Conservation (phyloP, 2,113 vertebrate species). For the Xenotilapia longispinis region DNA sequence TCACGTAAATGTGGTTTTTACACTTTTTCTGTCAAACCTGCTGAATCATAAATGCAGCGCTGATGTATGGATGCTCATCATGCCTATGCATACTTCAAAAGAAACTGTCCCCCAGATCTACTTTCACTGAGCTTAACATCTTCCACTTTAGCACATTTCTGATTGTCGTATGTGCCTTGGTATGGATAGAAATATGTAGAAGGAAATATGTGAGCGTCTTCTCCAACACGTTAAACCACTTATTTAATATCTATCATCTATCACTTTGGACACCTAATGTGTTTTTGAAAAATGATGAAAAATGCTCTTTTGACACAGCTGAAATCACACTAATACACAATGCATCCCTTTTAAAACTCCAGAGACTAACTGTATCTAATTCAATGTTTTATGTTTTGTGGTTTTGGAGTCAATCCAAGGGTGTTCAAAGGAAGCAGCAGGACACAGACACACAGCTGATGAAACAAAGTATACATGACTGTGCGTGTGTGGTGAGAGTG, state of each 20-base stretch:
- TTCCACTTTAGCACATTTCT: background rate
- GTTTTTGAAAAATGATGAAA: background rate
- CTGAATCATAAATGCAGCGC: background rate
- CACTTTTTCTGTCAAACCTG: background rate
- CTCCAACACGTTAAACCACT: background rate
- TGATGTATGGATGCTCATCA: background rate
- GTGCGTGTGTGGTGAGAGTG: background rate
- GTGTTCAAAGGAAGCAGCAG: slow-evolving; percentile 6
- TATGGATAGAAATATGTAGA: background rate
- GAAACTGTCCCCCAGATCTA: background rate
- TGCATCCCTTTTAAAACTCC: background rate
- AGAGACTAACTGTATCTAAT: background rate
- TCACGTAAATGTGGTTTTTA: background rate
- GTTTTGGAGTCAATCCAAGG: slow-evolving; percentile 8
- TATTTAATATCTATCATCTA: background rate
- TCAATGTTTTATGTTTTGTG: background rate
- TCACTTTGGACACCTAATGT: background rate
- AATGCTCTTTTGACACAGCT: background rate
- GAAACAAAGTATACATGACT: slow-evolving; percentile 13
- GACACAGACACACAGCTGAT: slow-evolving; percentile 8
- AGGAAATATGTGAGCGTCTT: background rate
- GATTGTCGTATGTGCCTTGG: background rate
- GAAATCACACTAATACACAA: background rate
- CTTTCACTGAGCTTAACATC: background rate
- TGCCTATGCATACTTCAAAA: background rate